Base-by-base conservation (phyloP, 2,888 invertebrate species). In the Venusia cambrica region DNA sequence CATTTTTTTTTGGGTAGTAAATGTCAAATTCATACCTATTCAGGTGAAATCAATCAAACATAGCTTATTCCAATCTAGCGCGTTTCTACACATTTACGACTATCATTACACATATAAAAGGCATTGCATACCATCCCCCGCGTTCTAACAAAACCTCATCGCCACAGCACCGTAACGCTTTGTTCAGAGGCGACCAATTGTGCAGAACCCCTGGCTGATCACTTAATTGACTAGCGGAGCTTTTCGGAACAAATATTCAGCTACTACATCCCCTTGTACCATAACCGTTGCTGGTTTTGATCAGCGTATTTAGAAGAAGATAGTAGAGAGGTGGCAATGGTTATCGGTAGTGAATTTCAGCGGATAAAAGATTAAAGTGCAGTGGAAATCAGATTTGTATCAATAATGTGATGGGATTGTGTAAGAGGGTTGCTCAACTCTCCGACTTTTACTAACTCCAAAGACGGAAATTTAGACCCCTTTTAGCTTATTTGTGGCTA, bases 171-270 rank as follows among this genome's bases (percentile, higher is more conserved):
- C 48, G 69, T 59, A 38, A 27, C 55, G 70, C 78, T 65, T 85
- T 87, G 80, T 87, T 70, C 62, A 58, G 69, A 83, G 79, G 85
- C 84, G 84, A 71, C 84, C 85, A 78, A 84, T 84, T 83, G 85
- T 76, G 73, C 71, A 65, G 70, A 72, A 78, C 84, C 83, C 81
- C 83, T 83, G 81, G 66, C 73, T 83, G 83, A 84, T 80, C 79
- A 76, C 81, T 79, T 85, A 85, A 85, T 85, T 85, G 84, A 84
- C 81, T 83, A 74, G 68, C 57, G 67, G 68, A 73, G 76, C 67
- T 75, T 75, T 73, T 67, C 22, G 51, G 69, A 70, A 58, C 59
- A 52, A 48, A 54, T 51, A 45, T 39, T 25, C 54, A 33, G 38
- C 26, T 35, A 40, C 32, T 38, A 5, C 21, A 22, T 32, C 16